phyloP scores from a whole-genome alignment of 2,113 vertebrate genomes.

The Dendrocopos noguchii region DNA sequence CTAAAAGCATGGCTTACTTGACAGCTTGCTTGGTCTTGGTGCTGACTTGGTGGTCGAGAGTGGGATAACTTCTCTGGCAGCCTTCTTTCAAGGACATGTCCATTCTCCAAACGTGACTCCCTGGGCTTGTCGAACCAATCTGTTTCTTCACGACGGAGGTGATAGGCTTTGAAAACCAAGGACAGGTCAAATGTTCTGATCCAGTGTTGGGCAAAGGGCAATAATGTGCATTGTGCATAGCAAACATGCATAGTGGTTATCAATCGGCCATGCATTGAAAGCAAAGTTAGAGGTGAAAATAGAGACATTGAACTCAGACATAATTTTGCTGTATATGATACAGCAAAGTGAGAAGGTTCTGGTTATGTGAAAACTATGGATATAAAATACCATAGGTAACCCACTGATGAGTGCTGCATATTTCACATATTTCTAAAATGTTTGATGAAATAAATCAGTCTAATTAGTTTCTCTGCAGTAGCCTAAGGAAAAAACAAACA shows the following conservation, averaged over 20 bases:
- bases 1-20: conserved; percentile 73
- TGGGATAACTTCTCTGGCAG: conserved; percentile 83
- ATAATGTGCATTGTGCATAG: conserved; percentile 57
- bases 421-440: background rate
- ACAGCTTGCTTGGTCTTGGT: conserved; percentile 82
- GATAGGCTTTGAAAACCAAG: conserved; percentile 90
- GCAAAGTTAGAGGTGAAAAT: conserved; percentile 47
- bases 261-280: conserved; percentile 74
- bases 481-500: background rate
- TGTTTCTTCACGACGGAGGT: conserved; percentile 95
- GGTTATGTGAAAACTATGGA: background rate
- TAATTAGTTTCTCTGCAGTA: background rate
- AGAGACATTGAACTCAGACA: conserved; percentile 41
- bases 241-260: conserved; percentile 71
- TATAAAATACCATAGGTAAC: background rate
- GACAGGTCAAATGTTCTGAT: conserved; percentile 76
- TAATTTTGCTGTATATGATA: background rate
- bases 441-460: background rate
- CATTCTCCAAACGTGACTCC: conserved; percentile 86
- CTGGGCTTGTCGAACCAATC: conserved; percentile 99
- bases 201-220: conserved; percentile 53
- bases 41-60: conserved; percentile 76
- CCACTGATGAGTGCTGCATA: background rate
- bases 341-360: background rate
- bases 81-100: conserved; percentile 86